Conservation (phyloP, 2,113 vertebrate genomes). For the Anoura caudifer region DNA sequence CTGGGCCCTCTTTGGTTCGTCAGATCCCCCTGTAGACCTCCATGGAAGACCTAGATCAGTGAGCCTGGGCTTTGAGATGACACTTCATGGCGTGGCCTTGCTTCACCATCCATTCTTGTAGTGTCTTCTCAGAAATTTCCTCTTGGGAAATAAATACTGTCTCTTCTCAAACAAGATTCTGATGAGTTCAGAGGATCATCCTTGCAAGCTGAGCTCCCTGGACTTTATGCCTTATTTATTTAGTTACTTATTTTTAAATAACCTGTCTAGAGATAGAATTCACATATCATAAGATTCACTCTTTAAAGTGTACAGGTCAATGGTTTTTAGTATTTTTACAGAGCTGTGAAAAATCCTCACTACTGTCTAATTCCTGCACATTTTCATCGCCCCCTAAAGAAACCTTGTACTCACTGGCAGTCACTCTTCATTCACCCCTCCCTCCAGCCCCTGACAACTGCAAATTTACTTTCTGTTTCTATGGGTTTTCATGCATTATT, state of each 20-base stretch:
- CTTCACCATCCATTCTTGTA: background rate
- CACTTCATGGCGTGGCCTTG: background rate
- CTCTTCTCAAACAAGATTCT: background rate
- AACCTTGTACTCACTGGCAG: background rate
- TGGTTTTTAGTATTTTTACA: background rate
- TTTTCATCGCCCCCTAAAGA: background rate
- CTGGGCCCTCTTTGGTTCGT: background rate
- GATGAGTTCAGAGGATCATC: background rate
- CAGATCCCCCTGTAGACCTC: background rate
- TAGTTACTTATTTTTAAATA: background rate
- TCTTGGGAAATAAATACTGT: background rate
- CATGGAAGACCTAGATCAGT: background rate
- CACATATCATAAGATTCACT: background rate
- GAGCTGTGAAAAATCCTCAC: background rate
- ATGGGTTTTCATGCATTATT: background rate
- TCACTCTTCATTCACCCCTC: background rate
- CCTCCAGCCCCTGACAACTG: background rate
- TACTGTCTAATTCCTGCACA: background rate
- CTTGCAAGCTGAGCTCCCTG: background rate
- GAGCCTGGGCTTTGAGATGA: background rate
- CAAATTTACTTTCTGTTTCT: background rate
- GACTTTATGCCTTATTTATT: background rate
- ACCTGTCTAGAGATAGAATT: background rate
- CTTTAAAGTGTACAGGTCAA: background rate
- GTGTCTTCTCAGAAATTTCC: background rate